Conservation (phyloP, 2,797 vertebrate species). For the Somateria mollissima region DNA sequence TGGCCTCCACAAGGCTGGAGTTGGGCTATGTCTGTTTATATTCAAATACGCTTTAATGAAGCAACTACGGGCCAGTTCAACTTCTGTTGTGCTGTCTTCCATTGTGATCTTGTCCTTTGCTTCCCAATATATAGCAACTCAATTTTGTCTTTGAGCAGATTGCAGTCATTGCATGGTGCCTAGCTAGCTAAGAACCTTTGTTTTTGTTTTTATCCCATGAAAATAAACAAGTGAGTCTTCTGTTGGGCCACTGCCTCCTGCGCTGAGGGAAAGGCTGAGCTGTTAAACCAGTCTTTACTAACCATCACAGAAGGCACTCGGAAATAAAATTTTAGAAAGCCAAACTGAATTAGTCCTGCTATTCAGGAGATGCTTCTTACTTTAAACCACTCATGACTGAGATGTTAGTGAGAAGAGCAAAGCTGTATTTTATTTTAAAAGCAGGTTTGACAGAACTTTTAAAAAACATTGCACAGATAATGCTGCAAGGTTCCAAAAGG, state of each 20-base stretch:
- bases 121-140: neutral
- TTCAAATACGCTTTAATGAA: neutral
- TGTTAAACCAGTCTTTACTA: neutral
- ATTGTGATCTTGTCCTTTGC: neutral
- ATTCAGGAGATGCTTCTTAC: neutral
- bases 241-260: neutral
- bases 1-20: neutral
- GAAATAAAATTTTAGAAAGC: neutral
- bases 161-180: neutral
- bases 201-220: neutral
- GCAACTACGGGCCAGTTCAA: neutral
- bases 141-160: neutral
- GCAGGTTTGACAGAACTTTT: neutral
- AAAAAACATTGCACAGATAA: accelerated
- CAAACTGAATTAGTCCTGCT: neutral
- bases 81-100: neutral
- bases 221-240: neutral
- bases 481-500: neutral
- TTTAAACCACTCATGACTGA: neutral
- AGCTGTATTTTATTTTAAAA: neutral
- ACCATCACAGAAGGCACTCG: neutral
- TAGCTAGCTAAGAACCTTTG: neutral
- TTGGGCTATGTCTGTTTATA: neutral
- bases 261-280: neutral
- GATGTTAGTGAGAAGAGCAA: neutral